Evolutionary conservation across 1,140 invertebrate genomes (phyloP).

Genomic region (Zeugodacus cucurbitae): DNA sequence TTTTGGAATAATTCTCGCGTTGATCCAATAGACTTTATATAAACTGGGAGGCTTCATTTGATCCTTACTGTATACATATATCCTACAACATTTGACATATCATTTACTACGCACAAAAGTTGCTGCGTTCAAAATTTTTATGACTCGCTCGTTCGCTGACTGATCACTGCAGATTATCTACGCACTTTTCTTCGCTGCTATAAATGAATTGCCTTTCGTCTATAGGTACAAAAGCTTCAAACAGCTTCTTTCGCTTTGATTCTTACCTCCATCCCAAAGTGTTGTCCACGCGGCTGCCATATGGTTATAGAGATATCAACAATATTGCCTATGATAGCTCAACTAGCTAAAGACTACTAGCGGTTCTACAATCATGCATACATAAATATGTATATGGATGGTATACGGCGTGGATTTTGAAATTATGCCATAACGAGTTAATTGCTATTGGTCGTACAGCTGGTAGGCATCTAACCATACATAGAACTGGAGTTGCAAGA

Average conservation of each 20-base stretch:
- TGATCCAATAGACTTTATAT: no score
- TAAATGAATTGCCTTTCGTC: not conserved
- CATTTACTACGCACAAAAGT: not conserved
- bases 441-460: not conserved
- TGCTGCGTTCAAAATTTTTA: constrained; percentile 12
- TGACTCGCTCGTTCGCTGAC: constrained; percentile 4
- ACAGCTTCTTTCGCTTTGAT: not conserved
- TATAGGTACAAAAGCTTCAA: not conserved
- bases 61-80: not conserved
- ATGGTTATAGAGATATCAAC: not conserved
- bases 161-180: not conserved
- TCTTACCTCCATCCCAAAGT: not conserved
- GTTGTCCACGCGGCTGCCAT: not conserved
- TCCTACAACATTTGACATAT: not conserved
- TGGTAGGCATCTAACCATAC: no score
- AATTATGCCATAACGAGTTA: not conserved
- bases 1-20: no score
- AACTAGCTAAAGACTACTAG: not conserved
- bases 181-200: not conserved
- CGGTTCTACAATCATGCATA: not conserved
- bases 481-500: not conserved
- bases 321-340: not conserved
- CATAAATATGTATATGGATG: not conserved
- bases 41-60: no score
- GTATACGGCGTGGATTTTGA: no score